Percentiles rank a stretch among this genome's conserved stretches.
Evolutionary conservation across 2,888 invertebrate species (phyloP).

Genomic region (Dryococelus australis): DNA sequence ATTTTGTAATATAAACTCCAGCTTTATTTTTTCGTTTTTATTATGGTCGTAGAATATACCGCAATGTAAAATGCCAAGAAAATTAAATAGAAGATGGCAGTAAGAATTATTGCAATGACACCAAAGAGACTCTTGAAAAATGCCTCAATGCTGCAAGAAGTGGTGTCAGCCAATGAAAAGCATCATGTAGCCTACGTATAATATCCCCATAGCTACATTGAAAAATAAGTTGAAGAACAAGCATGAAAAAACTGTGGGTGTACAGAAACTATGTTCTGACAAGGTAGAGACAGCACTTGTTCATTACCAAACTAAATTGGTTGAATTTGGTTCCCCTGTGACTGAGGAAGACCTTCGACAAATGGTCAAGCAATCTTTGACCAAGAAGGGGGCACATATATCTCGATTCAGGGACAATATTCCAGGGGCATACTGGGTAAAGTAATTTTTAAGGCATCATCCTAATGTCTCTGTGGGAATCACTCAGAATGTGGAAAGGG

Average conservation of each 20-base stretch:
- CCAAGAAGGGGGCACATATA: background rate
- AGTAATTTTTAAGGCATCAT: background rate
- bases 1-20: background rate
- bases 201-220: background rate
- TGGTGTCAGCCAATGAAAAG: background rate
- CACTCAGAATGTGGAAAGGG: constrained; percentile 22
- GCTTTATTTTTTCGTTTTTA: background rate
- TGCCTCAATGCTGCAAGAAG: background rate
- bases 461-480: background rate
- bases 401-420: background rate
- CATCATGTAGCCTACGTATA: background rate
- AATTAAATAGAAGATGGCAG: background rate
- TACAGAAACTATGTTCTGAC: background rate
- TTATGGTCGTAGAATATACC: background rate
- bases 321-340: background rate
- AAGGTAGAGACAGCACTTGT: background rate
- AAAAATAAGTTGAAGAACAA: too few relatives aligned
- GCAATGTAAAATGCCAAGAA: background rate
- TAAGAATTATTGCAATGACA: background rate
- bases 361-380: background rate
- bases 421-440: background rate
- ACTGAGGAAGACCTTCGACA: background rate
- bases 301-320: background rate
- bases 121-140: background rate
- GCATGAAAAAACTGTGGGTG: background rate